Evolutionary conservation across 1,140 invertebrate species (phyloP).

Genomic region (Drosophila ohnishii): DNA sequence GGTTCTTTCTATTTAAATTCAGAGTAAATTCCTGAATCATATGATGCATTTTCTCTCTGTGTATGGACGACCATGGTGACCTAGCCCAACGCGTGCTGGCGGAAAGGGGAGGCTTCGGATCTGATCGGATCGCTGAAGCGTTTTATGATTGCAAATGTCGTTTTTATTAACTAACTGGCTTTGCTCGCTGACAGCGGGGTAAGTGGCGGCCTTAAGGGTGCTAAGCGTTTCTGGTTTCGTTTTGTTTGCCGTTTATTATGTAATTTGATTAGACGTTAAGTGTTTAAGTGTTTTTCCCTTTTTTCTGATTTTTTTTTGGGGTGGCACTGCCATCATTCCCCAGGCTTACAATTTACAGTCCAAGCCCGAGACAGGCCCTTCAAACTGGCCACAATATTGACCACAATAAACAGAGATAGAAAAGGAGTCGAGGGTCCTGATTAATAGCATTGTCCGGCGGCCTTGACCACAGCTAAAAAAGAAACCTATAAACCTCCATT

Average conservation of each 20-base stretch:
- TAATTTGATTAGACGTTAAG: slow-evolving; percentile 75
- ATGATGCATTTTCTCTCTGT: background rate
- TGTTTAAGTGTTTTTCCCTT: slow-evolving; percentile 40
- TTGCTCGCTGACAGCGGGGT: slow-evolving; percentile 48
- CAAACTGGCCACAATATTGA: slow-evolving; percentile 71
- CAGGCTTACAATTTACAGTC: slow-evolving; percentile 6
- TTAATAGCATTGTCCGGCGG: slow-evolving; percentile 57
- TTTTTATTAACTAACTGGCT: slow-evolving; percentile 70
- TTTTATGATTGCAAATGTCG: slow-evolving; percentile 70
- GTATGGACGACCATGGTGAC: slow-evolving; percentile 42
- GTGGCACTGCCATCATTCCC: slow-evolving; percentile 12
- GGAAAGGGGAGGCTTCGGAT: slow-evolving; percentile 12
- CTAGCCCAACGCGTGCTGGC: slow-evolving; percentile 43
- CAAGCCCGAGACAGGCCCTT: slow-evolving; percentile 24
- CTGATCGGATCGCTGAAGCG: slow-evolving; percentile 35
- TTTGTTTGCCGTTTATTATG: slow-evolving; percentile 56
- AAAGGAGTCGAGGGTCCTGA: slow-evolving; percentile 40
- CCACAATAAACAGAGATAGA: slow-evolving; percentile 50
- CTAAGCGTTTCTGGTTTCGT: slow-evolving; percentile 63
- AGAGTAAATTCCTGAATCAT: background rate
- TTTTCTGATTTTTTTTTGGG: background rate
- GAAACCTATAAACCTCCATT: slow-evolving; percentile 35
- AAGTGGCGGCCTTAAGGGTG: slow-evolving; percentile 60
- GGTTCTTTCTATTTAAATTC: accelerated
- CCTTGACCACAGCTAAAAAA: slow-evolving; percentile 63